Base-by-base conservation (phyloP, 2,113 vertebrate species). In the Phalacrocorax brasilianus region DNA sequence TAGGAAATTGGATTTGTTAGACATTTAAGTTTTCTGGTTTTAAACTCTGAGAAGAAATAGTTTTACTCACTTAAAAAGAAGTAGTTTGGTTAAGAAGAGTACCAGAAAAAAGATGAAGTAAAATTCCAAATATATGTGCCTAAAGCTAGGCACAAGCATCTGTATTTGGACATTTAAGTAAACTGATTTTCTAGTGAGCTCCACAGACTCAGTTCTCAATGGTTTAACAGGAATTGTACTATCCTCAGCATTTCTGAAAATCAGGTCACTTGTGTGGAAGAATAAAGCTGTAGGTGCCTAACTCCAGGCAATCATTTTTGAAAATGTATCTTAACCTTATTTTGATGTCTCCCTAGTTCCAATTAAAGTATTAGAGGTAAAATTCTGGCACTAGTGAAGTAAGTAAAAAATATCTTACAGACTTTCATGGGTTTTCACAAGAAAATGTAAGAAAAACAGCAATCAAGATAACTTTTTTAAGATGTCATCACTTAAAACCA, bases 191-290 rank as follows among this genome's bases (percentile, higher is more conserved):
- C 42, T 63, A 4, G 2, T 38, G 35, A 93, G 66, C 35, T 82
- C 45, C 63, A n/a, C 40, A 66, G 14, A n/a, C 40, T 61, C 32
- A 38, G 10, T 53, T 68, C 83, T 92, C 56, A 45, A 1, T 75
- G 83, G 73, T 93, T 96, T 92, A 72, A 87, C 10, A 33, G 76
- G 56, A 94, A 75, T 52, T 81, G 65, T 52, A 59, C 77, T 47
- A 6, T 40, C 55, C 53, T 93, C 87, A 96, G 89, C 89, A 79
- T 18, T 94, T 76, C 85, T 85, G 62, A 66, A 89, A 96, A 91
- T 72, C 78, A 91, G 95, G 93, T 89, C 89, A 96, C 66, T 93
- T 75, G 17, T 35, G 30, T 26, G 33, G 66, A 91, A 91, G 89
- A 96, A 89, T 58, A 53, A 94, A 85, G 70, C 42, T 96, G 67